Conservation (phyloP, 2,113 vertebrate genomes). For the Nibea coibor region DNA sequence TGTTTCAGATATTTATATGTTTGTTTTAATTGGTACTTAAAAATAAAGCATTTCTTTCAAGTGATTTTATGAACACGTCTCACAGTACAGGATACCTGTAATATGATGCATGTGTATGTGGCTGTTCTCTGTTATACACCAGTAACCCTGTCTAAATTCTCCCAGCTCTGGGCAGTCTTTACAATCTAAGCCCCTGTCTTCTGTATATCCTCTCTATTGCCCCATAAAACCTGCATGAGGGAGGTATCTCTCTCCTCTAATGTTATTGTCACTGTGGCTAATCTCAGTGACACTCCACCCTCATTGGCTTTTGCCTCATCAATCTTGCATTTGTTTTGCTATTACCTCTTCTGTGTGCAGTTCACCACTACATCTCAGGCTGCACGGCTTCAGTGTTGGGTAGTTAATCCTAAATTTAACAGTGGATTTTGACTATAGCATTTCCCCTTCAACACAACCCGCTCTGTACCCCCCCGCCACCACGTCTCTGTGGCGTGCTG, state of each 20-base stretch:
- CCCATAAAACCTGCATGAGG: constrained; percentile 54
- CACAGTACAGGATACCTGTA: not conserved
- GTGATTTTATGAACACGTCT: not conserved
- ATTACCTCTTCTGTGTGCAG: constrained; percentile 19
- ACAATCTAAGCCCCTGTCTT: constrained; percentile 29
- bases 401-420: constrained; percentile 64
- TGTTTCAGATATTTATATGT: not conserved
- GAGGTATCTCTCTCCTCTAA: constrained; percentile 47
- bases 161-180: constrained; percentile 19
- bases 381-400: constrained; percentile 12
- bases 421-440: constrained; percentile 43
- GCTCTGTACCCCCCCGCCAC: not conserved
- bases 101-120: not conserved
- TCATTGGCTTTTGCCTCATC: constrained; percentile 36
- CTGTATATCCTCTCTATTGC: constrained; percentile 57
- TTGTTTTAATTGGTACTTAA: not conserved
- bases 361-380: constrained; percentile 21
- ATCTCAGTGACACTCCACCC: constrained; percentile 45
- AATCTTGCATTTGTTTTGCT: constrained; percentile 45
- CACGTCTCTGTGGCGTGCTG: constrained; percentile 41
- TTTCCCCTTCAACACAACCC: constrained; percentile 11
- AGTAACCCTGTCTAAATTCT: constrained; percentile 1
- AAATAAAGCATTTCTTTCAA: not conserved
- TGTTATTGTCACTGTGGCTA: constrained; percentile 59
- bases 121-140: constrained; percentile 19